phyloP scores from a whole-genome alignment of 2,797 vertebrate genomes.

The Scolopax rusticola region DNA sequence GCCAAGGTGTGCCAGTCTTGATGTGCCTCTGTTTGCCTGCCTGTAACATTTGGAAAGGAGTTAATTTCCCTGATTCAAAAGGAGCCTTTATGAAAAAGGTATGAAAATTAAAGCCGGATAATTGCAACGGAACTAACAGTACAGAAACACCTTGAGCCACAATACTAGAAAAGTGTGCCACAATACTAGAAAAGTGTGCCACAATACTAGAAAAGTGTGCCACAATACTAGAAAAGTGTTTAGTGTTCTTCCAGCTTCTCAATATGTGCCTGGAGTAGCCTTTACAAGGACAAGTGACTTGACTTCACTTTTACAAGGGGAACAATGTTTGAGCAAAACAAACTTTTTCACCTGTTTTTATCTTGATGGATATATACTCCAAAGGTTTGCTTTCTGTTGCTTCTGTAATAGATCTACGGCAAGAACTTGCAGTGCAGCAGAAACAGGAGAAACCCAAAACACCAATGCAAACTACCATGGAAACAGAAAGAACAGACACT shows the following conservation, averaged over 20 bases:
- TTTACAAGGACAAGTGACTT: neutral
- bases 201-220: too few relatives aligned
- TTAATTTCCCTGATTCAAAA: neutral
- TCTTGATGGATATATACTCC: neutral
- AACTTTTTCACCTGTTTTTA: neutral
- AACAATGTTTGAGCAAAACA: neutral
- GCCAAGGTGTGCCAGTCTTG: neutral
- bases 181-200: neutral
- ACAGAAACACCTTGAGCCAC: neutral
- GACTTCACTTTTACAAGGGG: neutral
- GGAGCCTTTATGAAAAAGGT: neutral
- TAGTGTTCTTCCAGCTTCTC: neutral
- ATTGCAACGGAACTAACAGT: neutral
- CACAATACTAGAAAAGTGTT: neutral
- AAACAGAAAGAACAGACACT: constrained; percentile 81
- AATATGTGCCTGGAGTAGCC: neutral
- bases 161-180: neutral
- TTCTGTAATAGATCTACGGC: constrained; percentile 87
- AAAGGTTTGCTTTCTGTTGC: neutral
- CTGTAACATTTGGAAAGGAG: neutral
- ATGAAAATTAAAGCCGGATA: neutral
- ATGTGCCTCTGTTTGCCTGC: neutral
- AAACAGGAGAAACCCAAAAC: constrained; percentile 88
- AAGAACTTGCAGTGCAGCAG: constrained; percentile 95
- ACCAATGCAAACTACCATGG: constrained; percentile 30